These are phyloP conservation scores for Drosophila austrosaltans DNA, from an alignment of 2,888 invertebrate genomes.

Conservation along the genomic window DNA sequence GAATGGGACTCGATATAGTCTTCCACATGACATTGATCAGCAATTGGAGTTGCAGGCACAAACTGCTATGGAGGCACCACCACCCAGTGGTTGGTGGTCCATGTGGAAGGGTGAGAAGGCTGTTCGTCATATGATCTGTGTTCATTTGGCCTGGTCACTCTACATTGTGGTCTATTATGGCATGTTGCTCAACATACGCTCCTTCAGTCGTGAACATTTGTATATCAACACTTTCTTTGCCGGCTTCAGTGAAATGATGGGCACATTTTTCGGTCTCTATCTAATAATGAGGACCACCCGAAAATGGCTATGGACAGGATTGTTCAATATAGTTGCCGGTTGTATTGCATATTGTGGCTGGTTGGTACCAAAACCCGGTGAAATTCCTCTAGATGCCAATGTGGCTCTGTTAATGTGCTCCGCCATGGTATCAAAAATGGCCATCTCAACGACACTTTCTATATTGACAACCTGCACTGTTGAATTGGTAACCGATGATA, in stretches of 20 bases:
- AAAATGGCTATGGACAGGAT: constrained; percentile 83
- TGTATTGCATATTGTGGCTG: constrained; percentile 82
- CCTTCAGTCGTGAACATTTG: constrained; percentile 83
- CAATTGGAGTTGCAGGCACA: constrained; percentile 83
- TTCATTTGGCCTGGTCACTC: constrained; percentile 83
- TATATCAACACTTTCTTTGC: constrained; percentile 83
- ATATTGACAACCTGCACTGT: constrained; percentile 83
- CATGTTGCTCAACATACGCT: constrained; percentile 84
- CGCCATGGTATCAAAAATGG: constrained; percentile 83
- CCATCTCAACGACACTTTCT: constrained; percentile 83
- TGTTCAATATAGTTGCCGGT: constrained; percentile 82
- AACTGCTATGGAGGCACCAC: constrained; percentile 81
- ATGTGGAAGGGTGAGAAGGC: constrained; percentile 83
- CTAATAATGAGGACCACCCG: constrained; percentile 81
- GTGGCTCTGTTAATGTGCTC: constrained; percentile 82
- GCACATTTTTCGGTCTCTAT: constrained; percentile 82
- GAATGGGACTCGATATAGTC: constrained; percentile 82
- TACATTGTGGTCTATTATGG: constrained; percentile 84
- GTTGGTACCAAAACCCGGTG: constrained; percentile 79
- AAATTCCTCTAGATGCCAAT: constrained; percentile 76
- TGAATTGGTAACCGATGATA: constrained; percentile 82
- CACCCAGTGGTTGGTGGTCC: constrained; percentile 82
- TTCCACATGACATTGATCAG: constrained; percentile 83
- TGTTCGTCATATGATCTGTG: constrained; percentile 81
- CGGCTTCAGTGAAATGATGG: constrained; percentile 82